A percentile compares a stretch with the other conserved stretches of the same genome.
Conservation (phyloP, 2,888 invertebrate genomes). For the Liposcelis brunnea region DNA sequence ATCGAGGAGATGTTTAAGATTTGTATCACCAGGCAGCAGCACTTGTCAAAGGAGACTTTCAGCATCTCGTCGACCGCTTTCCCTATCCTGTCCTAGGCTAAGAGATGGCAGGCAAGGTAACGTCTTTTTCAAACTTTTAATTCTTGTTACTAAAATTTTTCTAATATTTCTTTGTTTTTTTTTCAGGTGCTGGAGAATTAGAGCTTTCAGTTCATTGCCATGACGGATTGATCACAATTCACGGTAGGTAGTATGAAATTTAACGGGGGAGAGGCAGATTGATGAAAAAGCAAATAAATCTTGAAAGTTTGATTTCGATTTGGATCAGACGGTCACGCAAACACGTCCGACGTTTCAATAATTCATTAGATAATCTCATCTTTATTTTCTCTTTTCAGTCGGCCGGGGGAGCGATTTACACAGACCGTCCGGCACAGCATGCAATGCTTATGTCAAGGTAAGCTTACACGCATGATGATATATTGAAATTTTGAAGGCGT, state of each 20-base stretch:
- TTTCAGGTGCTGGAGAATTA: slow-evolving; percentile 24
- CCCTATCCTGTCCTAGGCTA: slow-evolving; percentile 4
- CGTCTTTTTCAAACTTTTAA: background rate
- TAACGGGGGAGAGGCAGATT: slow-evolving; percentile 27
- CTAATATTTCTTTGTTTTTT: slow-evolving; percentile 5
- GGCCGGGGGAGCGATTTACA: slow-evolving; percentile 58
- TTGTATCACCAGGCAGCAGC: slow-evolving; percentile 23
- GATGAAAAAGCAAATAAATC: slow-evolving; percentile 10
- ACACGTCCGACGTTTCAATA: slow-evolving; percentile 4
- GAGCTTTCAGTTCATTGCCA: slow-evolving; percentile 26
- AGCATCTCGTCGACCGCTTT: slow-evolving; percentile 11
- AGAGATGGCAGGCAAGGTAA: slow-evolving; percentile 3
- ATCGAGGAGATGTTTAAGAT: slow-evolving; percentile 27
- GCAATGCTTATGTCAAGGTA: slow-evolving; percentile 72
- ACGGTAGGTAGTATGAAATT: slow-evolving; percentile 28
- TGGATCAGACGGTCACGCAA: slow-evolving; percentile 3
- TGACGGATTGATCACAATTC: slow-evolving; percentile 24
- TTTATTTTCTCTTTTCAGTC: slow-evolving; percentile 36
- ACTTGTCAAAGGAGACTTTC: slow-evolving; percentile 12
- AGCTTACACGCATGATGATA: no score
- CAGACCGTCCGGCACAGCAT: slow-evolving; percentile 43
- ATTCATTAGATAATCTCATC: slow-evolving; percentile 8
- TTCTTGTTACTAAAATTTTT: background rate
- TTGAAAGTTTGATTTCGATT: no score
- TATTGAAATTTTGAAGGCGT: no score